A percentile compares a stretch with the other conserved stretches of the same genome.
Evolutionary conservation across 2,797 vertebrate species (phyloP).

Genomic region (Nannoperca australis): DNA sequence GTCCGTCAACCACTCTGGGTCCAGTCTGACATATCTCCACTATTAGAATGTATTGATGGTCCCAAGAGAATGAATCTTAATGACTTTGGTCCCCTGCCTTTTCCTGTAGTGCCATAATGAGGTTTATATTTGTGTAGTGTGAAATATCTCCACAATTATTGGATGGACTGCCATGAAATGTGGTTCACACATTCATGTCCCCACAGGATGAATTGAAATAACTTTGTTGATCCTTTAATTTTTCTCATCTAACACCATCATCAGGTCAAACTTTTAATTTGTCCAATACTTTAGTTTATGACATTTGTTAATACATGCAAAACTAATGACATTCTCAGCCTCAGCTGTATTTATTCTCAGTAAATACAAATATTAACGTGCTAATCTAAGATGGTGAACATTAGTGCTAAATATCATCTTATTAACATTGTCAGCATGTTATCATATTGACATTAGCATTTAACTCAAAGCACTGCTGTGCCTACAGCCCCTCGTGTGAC

Average conservation of each 20-base stretch:
- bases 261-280: neutral
- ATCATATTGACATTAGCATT: neutral
- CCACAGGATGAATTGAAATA: neutral
- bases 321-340: neutral
- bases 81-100: neutral
- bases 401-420: neutral
- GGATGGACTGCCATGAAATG: neutral
- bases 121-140: neutral
- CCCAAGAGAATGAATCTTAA: neutral
- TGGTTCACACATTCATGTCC: neutral
- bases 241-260: neutral
- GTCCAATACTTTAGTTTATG: neutral
- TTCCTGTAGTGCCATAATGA: neutral
- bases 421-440: neutral
- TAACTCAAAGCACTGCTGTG: slow-evolving; percentile 7
- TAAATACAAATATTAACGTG: too few relatives aligned
- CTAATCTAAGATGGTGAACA: slow-evolving; percentile 1
- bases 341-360: neutral
- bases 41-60: neutral
- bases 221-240: neutral
- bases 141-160: neutral
- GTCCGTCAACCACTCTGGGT: neutral
- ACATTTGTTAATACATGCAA: neutral
- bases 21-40: neutral
- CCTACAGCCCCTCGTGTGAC: neutral